A percentile compares a stretch with the other conserved stretches of the same genome.
phyloP scores from a whole-genome alignment of 2,113 vertebrate genomes.

The Halcyon senegalensis region DNA sequence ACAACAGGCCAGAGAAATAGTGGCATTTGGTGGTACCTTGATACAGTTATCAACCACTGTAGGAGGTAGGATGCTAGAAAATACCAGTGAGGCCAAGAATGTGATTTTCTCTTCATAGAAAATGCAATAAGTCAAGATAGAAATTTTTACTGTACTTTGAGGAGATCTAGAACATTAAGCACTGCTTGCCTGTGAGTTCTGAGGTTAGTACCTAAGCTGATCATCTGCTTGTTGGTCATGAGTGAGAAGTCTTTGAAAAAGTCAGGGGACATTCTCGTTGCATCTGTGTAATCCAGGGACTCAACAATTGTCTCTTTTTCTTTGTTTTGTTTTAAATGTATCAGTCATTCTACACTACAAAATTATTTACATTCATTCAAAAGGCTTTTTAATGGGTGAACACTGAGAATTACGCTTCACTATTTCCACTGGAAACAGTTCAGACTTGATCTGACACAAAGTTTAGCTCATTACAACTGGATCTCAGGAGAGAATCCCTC shows the following conservation, averaged over 20 bases:
- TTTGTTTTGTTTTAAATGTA: neutral
- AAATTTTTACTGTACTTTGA: neutral
- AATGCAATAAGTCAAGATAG: neutral
- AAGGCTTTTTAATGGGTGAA: neutral
- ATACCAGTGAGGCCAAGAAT: neutral
- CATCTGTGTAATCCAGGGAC: neutral
- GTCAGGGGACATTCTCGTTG: too few relatives aligned
- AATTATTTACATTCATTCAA: neutral
- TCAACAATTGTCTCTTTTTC: neutral
- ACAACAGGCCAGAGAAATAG: neutral
- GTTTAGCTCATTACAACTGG: neutral
- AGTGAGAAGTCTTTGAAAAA: neutral
- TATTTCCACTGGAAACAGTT: neutral
- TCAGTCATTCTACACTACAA: neutral
- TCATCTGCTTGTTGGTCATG: neutral
- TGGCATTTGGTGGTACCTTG: neutral
- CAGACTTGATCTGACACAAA: neutral
- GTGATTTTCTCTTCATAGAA: neutral
- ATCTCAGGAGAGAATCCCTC: neutral
- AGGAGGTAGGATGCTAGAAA: neutral
- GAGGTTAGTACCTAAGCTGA: neutral
- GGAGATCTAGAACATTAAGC: neutral
- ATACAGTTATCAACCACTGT: neutral
- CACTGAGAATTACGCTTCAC: neutral
- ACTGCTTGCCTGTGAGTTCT: neutral